These are phyloP conservation scores for Caranx ignobilis DNA, from an alignment of 2,113 vertebrate species.

Conservation along the genomic window DNA sequence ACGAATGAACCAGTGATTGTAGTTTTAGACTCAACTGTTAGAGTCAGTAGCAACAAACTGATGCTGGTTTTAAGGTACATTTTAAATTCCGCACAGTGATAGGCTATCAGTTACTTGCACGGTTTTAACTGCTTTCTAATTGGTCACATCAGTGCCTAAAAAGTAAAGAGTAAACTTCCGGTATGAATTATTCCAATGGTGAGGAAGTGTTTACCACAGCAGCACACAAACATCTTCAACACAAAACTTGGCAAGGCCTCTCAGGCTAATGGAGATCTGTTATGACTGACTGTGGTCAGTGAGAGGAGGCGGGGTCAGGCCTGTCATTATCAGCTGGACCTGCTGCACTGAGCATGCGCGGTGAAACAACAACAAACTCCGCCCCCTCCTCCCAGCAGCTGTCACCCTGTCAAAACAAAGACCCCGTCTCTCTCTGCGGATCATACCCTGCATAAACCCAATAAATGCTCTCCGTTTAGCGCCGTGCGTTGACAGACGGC, in stretches of 20 bases:
- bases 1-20: background rate
- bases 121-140: background rate
- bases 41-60: background rate
- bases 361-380: conserved; percentile 83
- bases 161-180: background rate
- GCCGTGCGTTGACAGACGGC: conserved; percentile 8
- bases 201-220: background rate
- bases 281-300: background rate
- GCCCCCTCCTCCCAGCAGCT: conserved; percentile 85
- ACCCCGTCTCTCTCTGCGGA: conserved; percentile 66
- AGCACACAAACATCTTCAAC: background rate
- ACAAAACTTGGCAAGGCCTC: background rate
- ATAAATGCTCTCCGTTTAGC: conserved; percentile 23
- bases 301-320: conserved; percentile 8
- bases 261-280: background rate
- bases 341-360: conserved; percentile 70
- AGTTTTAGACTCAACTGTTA: background rate
- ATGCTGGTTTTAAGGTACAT: background rate
- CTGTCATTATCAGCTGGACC: conserved; percentile 66
- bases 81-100: no score
- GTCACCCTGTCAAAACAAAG: conserved; percentile 94
- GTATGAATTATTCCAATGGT: no score
- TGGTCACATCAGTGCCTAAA: background rate
- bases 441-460: conserved; percentile 52
- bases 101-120: background rate